phyloP scores from a whole-genome alignment of 2,888 invertebrate species.

The Alsophila aescularia region DNA sequence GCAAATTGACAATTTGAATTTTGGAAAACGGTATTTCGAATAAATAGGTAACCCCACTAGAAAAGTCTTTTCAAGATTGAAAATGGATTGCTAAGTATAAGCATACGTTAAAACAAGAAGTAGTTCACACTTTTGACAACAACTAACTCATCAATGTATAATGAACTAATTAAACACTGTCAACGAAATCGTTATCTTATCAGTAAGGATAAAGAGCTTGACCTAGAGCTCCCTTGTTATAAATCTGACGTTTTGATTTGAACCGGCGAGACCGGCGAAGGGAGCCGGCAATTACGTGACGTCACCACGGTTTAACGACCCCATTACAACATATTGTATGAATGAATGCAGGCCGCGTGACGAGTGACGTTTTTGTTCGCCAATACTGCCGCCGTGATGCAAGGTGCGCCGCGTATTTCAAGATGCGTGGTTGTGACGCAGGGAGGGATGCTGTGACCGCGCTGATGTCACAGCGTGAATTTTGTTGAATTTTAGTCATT shows the following conservation, averaged over 20 bases:
- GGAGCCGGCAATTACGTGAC: constrained; percentile 83
- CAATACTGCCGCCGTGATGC: constrained; percentile 51
- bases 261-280: constrained; percentile 70
- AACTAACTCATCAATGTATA: constrained; percentile 4
- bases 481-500: not conserved
- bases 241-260: constrained; percentile 82
- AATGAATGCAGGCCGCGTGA: constrained; percentile 82
- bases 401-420: constrained; percentile 46
- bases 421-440: constrained; percentile 11
- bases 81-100: no score
- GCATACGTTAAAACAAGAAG: no score
- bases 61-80: no score
- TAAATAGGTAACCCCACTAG: no score
- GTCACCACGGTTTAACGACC: constrained; percentile 83
- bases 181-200: constrained; percentile 29
- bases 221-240: constrained; percentile 83
- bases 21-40: no score
- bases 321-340: constrained; percentile 82
- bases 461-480: not conserved
- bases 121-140: not conserved
- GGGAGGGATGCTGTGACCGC: constrained; percentile 1
- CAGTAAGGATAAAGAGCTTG: constrained; percentile 71
- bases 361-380: constrained; percentile 74
- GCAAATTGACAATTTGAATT: no score
- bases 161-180: constrained; percentile 34